Percentiles rank a stretch among this genome's conserved stretches.
Evolutionary conservation across 2,888 invertebrate species (phyloP).

Genomic region (Platycnemis pennipes): DNA sequence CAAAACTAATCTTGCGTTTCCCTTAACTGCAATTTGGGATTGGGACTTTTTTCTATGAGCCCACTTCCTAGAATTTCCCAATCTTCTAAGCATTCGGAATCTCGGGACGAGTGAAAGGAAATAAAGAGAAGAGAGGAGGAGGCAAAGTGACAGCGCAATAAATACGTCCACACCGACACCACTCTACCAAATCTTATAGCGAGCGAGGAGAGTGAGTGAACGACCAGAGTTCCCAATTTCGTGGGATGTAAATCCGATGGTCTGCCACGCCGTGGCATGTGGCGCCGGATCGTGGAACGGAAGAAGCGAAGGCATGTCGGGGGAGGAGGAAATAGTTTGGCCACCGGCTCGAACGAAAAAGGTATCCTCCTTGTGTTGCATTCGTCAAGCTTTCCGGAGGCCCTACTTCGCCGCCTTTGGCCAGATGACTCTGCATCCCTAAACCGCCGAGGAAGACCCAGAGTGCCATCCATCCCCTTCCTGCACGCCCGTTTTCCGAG

Average conservation of each 20-base stretch:
- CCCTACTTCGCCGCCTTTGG: neutral
- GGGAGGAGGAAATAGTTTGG: neutral
- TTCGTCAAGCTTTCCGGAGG: conserved; percentile 25
- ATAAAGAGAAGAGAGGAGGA: neutral
- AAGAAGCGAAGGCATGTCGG: neutral
- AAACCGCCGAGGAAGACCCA: neutral
- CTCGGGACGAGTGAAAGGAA: neutral
- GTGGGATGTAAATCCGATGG: neutral
- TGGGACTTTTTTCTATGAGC: no score
- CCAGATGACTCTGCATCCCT: conserved; percentile 8
- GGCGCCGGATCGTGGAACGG: neutral
- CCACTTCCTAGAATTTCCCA: no score
- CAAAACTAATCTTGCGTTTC: no score
- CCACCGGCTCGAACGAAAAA: neutral
- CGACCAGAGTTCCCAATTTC: neutral
- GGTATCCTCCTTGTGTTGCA: neutral
- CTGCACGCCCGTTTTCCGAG: neutral
- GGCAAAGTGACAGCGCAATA: neutral
- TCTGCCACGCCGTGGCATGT: neutral
- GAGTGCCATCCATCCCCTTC: neutral
- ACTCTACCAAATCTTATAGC: neutral
- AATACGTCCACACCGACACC: neutral
- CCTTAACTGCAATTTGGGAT: no score
- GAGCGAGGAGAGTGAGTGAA: neutral
- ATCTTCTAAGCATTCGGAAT: no score